Conservation (phyloP, 2,113 vertebrate species). For the Perca fluviatilis region DNA sequence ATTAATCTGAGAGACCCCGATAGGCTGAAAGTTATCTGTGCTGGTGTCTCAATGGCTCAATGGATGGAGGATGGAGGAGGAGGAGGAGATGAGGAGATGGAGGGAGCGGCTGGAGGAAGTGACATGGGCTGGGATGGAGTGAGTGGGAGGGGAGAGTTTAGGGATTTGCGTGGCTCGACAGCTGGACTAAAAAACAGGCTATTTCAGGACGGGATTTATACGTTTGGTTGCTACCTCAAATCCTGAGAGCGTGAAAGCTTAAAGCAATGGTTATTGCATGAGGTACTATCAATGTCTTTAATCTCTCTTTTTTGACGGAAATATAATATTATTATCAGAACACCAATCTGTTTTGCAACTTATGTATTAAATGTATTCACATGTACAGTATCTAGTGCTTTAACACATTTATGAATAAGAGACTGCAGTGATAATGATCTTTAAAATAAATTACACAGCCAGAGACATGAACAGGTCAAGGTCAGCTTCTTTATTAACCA, state of each 20-base stretch:
- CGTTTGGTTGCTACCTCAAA: constrained; percentile 83
- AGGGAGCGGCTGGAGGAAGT: constrained; percentile 74
- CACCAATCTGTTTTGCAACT: constrained; percentile 12
- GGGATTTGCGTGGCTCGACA: constrained; percentile 84
- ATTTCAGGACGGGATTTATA: constrained; percentile 86
- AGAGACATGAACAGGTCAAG: background rate
- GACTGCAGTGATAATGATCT: background rate
- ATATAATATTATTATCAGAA: constrained; percentile 25
- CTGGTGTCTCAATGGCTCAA: constrained; percentile 53
- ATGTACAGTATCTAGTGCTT: background rate
- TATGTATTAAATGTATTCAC: background rate
- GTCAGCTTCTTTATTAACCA: background rate
- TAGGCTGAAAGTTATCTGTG: constrained; percentile 48
- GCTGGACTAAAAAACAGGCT: constrained; percentile 84
- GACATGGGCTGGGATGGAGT: constrained; percentile 72
- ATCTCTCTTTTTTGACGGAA: constrained; percentile 61
- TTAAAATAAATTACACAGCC: background rate
- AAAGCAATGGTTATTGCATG: constrained; percentile 66
- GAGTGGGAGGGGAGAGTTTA: constrained; percentile 79
- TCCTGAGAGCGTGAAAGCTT: constrained; percentile 73
- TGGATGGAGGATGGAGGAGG: constrained; percentile 44
- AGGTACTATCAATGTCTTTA: constrained; percentile 63
- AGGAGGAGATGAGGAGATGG: constrained; percentile 42
- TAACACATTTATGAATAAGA: background rate
- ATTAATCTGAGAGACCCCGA: constrained; percentile 69